Base-by-base conservation (phyloP, 2,888 invertebrate genomes). In the Pardosa pseudoannulata region DNA sequence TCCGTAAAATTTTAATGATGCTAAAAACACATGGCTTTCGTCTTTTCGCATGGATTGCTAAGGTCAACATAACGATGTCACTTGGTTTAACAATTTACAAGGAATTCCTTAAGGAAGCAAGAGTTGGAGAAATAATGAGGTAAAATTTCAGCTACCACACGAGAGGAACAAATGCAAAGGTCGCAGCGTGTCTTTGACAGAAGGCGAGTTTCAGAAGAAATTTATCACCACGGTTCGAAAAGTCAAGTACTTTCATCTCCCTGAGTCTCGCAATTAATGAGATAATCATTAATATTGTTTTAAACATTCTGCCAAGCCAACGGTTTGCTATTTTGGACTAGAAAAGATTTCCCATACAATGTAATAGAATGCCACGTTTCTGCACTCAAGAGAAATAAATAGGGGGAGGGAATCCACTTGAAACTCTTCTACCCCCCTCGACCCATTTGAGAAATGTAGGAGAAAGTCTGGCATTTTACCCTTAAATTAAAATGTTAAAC, bases 141-240 rank as follows among this genome's bases (percentile, higher is more conserved):
- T 46, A 46, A 46, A 46, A 16, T 46, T 46, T 46, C 16, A 16
- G 16, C 46, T 46, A 16, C 16, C 46, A 16, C 16, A 46, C 5
- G 13, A 6, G 2, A 46, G 46, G 46, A 46, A 46, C 46, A 46
- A 16, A 46, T 46, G 23, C 16, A 56, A 23, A 56, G 19, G 56
- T 56, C 23, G 56, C 23, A 56, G 56, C 19, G 56, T 56, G 56
- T 56, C 19, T 56, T 56, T 56, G 56, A 6, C 56, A 23, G 56
- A 56, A 56, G 56, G 16, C 56, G 23, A 56, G 23, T 23, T 23
- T 56, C 23, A 23, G 16, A 56, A 56, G 56, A 56, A 56, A 56
- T 56, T 56, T 56, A 56, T 56, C n/a, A 56, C 56, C 11, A 2
- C 16, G 16, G 56, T 23, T 56, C 56, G 19, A 56, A 46, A 56